Base-by-base conservation (phyloP, 64 coral and sea anemone genomes). In the Pocillopora verrucosa region DNA sequence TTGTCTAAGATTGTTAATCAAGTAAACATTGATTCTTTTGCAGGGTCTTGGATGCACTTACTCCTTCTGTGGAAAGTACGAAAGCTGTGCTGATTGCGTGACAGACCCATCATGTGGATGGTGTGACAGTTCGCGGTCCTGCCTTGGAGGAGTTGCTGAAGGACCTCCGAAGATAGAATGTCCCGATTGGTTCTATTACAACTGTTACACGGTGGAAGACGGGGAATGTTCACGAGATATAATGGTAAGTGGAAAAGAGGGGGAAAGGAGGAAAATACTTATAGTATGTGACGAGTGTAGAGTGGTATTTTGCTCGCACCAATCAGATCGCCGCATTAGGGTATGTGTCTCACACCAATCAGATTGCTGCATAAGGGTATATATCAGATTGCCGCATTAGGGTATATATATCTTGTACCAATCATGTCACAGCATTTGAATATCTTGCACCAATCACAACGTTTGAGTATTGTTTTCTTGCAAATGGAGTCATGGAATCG, bases 171-270 rank as follows among this genome's bases (percentile, higher is more conserved):
- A 82, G 38, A 74, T 34, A 73, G 60, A 17, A 0, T 90, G 88
- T 36, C 88, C 88, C 22, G 88, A 90, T 59, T 90, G 88, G 88
- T 90, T 90, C 64, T 90, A 81, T 57, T 73, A 90, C 45, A 78
- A 73, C 62, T 90, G 88, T 13, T 90, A 90, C 7, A 90, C 88
- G 9, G 88, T 90, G 36, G 88, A 78, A 58, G 78, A 51, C 20
- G 26, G 61, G 34, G 56, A 60, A 11, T 90, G 88, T 61, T 90
- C 88, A 13, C 58, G 30, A 5, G 58, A 82, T 10, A 90, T 90
- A 57, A 78, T 72, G 88, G 88, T 90, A 65, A 41, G 17, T 35
- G 5, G 64, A 77, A 20, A 41, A 65, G 38, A 41, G 6, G 58
- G 13, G 41, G 7, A 51, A 51, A 51, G 41, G 7, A 51, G 41